Evolutionary conservation across 1,140 invertebrate species (phyloP), one percentile per base, ranked within the genome.

Genomic region (Cyphomyrmex costatus): DNA sequence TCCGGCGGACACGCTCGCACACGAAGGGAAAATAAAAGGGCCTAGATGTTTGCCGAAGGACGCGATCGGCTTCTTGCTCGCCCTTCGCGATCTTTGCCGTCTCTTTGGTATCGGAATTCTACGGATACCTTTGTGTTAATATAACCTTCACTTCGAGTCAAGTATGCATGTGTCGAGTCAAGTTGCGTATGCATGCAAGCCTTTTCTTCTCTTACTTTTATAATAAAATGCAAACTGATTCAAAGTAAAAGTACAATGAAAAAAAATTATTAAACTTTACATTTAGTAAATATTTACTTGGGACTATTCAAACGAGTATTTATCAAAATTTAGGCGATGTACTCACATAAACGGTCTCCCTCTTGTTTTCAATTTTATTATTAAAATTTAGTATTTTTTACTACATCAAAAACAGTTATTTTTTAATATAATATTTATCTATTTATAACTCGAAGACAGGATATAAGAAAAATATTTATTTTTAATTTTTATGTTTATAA

Each of bases 11-110:
- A 74, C 68, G 53, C 78, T 80, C 65, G 49, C 65, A 71, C 49
- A 80, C 65, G 73, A 53, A 51, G 49, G 60, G 30, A 53, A 78
- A 78, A 78, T 85, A 65, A 85, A 85, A 85, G 73, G 46, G 73
- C 33, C 46, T 19, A 21, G 58, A 24, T 58, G 66, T 82, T 82
- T 82, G 68, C 24, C 79, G 79, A 83, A 73, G 79, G 36, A 73
- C 66, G 27, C 79, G 53, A 61, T 24, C 78, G 51, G 78, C 61
- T 66, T 82, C 65, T 82, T 71, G 65, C 66, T 74, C 71, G 56
- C 53, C 16, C 76, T 70, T 71, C 65, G 49, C 65, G 51, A 82
- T 42, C 49, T 58, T 82, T 30, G 66, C 78, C 49, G 51, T 63
- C 46, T 79, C 58, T 49, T 42, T 80, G 63, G 27, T 61, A 46